These are phyloP conservation scores for Anastatus disparis DNA, from an alignment of 1,140 invertebrate genomes.

Conservation along the genomic window DNA sequence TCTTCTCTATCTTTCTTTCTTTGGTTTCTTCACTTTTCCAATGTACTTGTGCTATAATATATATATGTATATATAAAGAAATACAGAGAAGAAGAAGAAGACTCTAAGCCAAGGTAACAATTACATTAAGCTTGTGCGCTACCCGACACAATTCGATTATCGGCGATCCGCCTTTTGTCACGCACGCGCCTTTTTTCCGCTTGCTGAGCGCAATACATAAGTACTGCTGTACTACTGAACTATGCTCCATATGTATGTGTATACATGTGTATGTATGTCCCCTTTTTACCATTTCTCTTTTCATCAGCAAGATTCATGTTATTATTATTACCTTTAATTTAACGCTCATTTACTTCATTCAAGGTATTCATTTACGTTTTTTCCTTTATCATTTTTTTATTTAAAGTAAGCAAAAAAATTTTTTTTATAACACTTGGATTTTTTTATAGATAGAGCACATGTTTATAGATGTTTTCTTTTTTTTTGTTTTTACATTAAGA, in stretches of 20 bases:
- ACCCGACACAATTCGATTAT: slow-evolving; percentile 36
- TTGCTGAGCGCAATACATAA: not conserved
- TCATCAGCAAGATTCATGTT: not conserved
- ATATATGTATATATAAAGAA: too few relatives aligned
- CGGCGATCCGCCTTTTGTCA: slow-evolving; percentile 27
- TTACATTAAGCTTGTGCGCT: slow-evolving; percentile 26
- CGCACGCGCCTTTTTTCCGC: slow-evolving; percentile 26
- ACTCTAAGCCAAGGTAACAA: slow-evolving; percentile 29
- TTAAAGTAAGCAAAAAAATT: not conserved
- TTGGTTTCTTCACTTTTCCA: not conserved
- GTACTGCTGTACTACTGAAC: too few relatives aligned
- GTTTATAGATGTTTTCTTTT: too few relatives aligned
- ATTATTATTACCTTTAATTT: slow-evolving; percentile 13
- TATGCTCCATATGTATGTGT: not conserved
- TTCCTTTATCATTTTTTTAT: not conserved
- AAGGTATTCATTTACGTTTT: not conserved
- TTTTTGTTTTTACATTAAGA: too few relatives aligned
- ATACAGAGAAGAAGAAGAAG: not conserved
- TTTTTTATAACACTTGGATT: not conserved
- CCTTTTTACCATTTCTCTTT: not conserved
- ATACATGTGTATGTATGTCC: not conserved
- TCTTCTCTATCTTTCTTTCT: too few relatives aligned
- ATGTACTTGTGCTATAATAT: too few relatives aligned
- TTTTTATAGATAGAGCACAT: too few relatives aligned
- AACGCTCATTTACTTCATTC: slow-evolving; percentile 1